phyloP scores from a whole-genome alignment of 2,113 vertebrate genomes.

The Pachyramphus minor region DNA sequence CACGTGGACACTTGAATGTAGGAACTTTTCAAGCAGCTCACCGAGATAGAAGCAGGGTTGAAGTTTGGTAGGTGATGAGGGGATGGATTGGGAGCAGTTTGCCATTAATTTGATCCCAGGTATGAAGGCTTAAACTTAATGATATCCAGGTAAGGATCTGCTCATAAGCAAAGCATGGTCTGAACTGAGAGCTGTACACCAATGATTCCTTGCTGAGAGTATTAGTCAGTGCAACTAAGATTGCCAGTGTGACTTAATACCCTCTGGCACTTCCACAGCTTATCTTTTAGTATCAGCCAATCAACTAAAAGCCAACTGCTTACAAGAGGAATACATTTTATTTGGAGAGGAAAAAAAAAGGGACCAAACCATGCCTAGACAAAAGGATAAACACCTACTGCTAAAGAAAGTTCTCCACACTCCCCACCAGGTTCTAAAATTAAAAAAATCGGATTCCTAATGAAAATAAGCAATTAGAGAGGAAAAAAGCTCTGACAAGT shows the following conservation, averaged over 20 bases:
- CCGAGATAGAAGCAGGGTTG: background rate
- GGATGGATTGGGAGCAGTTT: background rate
- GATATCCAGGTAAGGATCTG: background rate
- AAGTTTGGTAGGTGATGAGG: rapidly evolving
- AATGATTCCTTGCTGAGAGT: background rate
- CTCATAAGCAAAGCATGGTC: background rate
- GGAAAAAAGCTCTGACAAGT: background rate
- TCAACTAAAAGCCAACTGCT: background rate
- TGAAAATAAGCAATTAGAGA: background rate
- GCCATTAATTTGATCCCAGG: background rate
- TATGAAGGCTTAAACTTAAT: background rate
- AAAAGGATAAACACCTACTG: background rate
- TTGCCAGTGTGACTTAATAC: background rate
- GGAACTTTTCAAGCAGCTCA: background rate
- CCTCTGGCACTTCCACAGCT: background rate
- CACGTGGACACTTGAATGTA: rapidly evolving
- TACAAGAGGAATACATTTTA: background rate
- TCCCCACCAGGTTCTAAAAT: background rate
- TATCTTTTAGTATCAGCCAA: background rate
- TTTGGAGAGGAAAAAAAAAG: background rate
- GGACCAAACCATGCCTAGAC: background rate
- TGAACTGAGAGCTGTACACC: background rate
- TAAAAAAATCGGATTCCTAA: background rate
- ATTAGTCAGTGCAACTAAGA: background rate
- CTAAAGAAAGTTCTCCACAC: background rate